These are phyloP conservation scores for Drosophila repleta DNA, from an alignment of 1,140 invertebrate species.

Conservation along the genomic window DNA sequence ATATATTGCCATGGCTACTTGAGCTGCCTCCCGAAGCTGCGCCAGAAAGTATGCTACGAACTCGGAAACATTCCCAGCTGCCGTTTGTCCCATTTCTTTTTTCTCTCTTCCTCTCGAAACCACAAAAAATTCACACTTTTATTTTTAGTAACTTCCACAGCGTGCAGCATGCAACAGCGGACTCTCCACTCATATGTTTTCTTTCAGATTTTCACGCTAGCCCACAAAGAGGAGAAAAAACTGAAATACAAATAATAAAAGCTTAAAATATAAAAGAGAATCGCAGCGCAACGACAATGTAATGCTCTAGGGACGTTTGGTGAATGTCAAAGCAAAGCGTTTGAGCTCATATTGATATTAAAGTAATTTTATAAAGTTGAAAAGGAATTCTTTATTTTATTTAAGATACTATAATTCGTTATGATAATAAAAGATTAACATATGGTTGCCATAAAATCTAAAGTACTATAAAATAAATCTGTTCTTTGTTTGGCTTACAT, in stretches of 20 bases:
- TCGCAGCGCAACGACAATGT: not conserved
- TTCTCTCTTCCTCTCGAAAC: constrained; percentile 5
- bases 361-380: too few relatives aligned
- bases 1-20: not conserved
- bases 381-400: too few relatives aligned
- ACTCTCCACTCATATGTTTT: constrained; percentile 65
- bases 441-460: too few relatives aligned
- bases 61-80: constrained; percentile 1
- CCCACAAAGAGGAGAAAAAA: constrained; percentile 35
- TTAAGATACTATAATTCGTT: too few relatives aligned
- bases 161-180: constrained; percentile 1
- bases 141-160: constrained; percentile 64
- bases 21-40: not conserved
- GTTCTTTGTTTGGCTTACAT: too few relatives aligned
- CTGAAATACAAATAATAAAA: constrained; percentile 61
- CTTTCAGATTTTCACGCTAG: constrained; percentile 72
- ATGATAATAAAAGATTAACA: too few relatives aligned
- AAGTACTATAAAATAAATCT: too few relatives aligned
- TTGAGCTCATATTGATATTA: too few relatives aligned
- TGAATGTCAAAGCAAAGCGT: too few relatives aligned
- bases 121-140: constrained; percentile 42
- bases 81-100: not conserved
- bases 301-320: not conserved
- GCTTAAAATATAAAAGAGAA: not conserved
- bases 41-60: not conserved